Evolutionary conservation across 2,888 invertebrate genomes (phyloP), one percentile per base, ranked within the genome.

Genomic region (Lymantria monacha): DNA sequence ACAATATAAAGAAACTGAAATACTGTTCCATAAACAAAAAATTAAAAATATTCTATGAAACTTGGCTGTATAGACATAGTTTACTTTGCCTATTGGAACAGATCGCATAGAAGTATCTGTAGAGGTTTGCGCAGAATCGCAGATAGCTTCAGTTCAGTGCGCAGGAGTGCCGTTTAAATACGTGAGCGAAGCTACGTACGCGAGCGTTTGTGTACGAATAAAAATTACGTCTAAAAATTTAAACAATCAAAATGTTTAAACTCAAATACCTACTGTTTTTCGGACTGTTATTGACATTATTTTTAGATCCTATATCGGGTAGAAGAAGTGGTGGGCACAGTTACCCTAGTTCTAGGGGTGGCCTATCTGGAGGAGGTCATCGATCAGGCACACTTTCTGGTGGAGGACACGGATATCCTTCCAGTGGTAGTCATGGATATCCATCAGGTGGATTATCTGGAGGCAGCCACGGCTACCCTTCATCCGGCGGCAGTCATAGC

Each of bases 261-360:
- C 60, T 65, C 36, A 71, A 71, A 63, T 76, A 72, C 66, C 72
- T 70, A 60, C 65, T 85, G 41, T 65, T 85, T 52, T 81, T 77
- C 62, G 75, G 76, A 46, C 66, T 83, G 57, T 49, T 85, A 65
- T 70, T 68, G 56, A 64, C 67, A 0, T 55, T 69, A 40, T 45
- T 67, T 30, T 64, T 73, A 48, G 64, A 72, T 44, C 72, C 74
- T 40, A 70, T 67, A 57, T 70, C 70, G 36, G 69, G 73, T 42
- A 70, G 74, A 52, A 71, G 52, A 48, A 64, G 78, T 11, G 60
- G 72, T 31, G 11, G 44, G 36, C 79, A 78, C 54, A 66, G 70
- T 48, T 79, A 83, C 61, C 80, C 84, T 9, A 69, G 65, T n/a
- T n/a, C n/a, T n/a, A 50, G 74, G 76, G 75, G 76, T n/a, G 76